These are phyloP conservation scores for Enhydra lutris DNA, from an alignment of 2,113 vertebrate genomes.

Conservation along the genomic window DNA sequence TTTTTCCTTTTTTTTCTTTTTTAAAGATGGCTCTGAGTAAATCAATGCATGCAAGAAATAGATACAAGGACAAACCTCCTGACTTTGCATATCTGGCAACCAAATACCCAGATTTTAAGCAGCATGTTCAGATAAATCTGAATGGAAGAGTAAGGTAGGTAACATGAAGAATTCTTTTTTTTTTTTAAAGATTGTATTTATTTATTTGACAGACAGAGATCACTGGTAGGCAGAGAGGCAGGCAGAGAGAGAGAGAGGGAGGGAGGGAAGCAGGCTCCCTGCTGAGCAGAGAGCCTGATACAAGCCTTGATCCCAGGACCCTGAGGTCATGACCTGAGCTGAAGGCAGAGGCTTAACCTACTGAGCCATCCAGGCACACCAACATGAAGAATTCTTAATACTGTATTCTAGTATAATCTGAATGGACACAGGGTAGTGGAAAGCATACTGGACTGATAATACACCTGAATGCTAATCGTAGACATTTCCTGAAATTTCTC, in stretches of 20 bases:
- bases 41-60: constrained; percentile 93
- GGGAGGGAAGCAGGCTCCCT: no score
- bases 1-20: neutral
- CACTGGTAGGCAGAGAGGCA: no score
- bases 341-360: no score
- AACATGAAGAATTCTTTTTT: constrained; percentile 27
- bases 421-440: neutral
- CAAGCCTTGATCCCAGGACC: no score
- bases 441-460: neutral
- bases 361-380: no score
- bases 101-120: constrained; percentile 92
- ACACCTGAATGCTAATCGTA: neutral
- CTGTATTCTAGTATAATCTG: neutral
- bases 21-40: constrained; percentile 89
- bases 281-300: no score
- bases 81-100: constrained; percentile 91
- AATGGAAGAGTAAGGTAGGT: constrained; percentile 88
- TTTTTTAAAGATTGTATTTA: no score
- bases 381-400: constrained; percentile 30
- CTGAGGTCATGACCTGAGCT: no score
- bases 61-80: constrained; percentile 92
- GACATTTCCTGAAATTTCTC: neutral
- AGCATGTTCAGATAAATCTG: constrained; percentile 88
- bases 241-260: no score
- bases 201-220: no score